Conservation (phyloP, 2,888 invertebrate genomes). For the Apamea epomidion region DNA sequence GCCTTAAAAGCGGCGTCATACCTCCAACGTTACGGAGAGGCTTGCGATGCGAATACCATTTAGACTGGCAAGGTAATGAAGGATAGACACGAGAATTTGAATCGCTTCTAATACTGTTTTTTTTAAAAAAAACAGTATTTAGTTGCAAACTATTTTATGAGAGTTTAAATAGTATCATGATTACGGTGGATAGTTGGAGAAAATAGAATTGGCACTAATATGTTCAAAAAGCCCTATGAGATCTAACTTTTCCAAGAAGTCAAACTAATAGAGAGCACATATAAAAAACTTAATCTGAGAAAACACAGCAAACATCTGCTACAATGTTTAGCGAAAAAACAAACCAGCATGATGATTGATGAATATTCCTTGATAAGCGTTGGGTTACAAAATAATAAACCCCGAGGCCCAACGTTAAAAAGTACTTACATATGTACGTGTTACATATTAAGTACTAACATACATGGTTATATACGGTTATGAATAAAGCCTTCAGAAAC, state of each 20-base stretch:
- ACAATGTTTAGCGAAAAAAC: background rate
- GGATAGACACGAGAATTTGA: slow-evolving; percentile 56
- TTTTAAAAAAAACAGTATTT: background rate
- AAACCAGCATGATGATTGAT: background rate
- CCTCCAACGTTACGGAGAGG: slow-evolving; percentile 39
- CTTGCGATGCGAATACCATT: slow-evolving; percentile 57
- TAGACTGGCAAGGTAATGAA: slow-evolving; percentile 57
- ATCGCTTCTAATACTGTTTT: slow-evolving; percentile 2
- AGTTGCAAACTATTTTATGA: background rate
- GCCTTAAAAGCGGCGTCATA: slow-evolving; percentile 57
- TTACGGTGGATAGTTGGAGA: no score
- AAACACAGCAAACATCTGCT: background rate
- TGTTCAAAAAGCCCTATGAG: background rate
- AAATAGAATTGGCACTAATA: background rate
- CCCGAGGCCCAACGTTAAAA: background rate
- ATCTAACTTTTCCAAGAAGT: background rate
- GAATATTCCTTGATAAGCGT: background rate
- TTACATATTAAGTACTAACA: no score
- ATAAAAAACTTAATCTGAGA: background rate
- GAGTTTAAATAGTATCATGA: background rate
- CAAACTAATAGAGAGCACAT: background rate
- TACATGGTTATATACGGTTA: background rate
- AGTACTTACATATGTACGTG: background rate
- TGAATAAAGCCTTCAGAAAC: background rate
- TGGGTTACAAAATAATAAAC: background rate